phyloP scores from a whole-genome alignment of 2,888 invertebrate species.

The Cartodere bifasciata region DNA sequence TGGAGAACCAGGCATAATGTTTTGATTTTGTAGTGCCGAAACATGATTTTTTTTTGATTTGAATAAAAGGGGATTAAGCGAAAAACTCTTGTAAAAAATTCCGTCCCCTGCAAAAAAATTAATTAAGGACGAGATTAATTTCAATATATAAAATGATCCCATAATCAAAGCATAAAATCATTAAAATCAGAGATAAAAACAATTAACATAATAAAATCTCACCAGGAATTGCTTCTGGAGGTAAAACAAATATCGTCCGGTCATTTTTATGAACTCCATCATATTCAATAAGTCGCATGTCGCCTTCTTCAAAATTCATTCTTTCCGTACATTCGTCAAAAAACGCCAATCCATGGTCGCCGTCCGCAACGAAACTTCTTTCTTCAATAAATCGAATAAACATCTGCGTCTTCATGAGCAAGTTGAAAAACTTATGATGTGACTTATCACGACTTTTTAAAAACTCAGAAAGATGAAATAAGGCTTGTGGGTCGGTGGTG shows the following conservation, averaged over 20 bases:
- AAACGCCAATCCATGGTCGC: slow-evolving; percentile 87
- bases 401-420: slow-evolving; percentile 90
- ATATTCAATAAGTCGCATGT: slow-evolving; percentile 62
- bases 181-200: slow-evolving; percentile 6
- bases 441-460: slow-evolving; percentile 79
- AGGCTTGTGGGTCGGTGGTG: slow-evolving; percentile 86
- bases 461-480: slow-evolving; percentile 90
- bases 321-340: slow-evolving; percentile 96
- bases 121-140: not conserved
- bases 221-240: slow-evolving; percentile 59
- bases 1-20: slow-evolving; percentile 62
- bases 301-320: slow-evolving; percentile 43
- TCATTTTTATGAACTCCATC: slow-evolving; percentile 73
- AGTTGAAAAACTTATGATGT: slow-evolving; percentile 76
- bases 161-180: slow-evolving; percentile 1
- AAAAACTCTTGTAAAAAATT: slow-evolving; percentile 46
- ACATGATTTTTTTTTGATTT: slow-evolving; percentile 24
- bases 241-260: slow-evolving; percentile 87
- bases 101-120: slow-evolving; percentile 28
- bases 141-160: not conserved
- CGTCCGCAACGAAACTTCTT: slow-evolving; percentile 95
- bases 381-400: slow-evolving; percentile 98
- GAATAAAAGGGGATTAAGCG: slow-evolving; percentile 48
- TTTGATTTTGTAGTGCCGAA: not conserved
- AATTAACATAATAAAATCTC: slow-evolving; percentile 4